Evolutionary conservation across 2,113 vertebrate genomes (phyloP).

Genomic region (Clarias batrachus): DNA sequence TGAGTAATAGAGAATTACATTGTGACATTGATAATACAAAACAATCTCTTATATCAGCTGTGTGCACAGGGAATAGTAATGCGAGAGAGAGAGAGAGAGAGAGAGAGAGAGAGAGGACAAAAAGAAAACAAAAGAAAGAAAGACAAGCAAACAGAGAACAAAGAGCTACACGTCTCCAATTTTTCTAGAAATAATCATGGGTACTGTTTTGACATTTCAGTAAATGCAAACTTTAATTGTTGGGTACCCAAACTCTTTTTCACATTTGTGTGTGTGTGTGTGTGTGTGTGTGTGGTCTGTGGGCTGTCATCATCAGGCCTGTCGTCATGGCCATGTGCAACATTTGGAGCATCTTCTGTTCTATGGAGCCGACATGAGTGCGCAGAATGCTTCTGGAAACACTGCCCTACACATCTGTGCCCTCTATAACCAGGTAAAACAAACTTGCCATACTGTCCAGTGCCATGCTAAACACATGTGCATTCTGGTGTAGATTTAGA

Average conservation of each 20-base stretch:
- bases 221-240: neutral
- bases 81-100: neutral
- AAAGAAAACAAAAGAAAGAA: neutral
- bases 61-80: constrained; percentile 14
- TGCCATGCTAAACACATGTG: neutral
- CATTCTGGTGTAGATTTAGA: too few relatives aligned
- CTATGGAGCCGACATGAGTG: constrained; percentile 89
- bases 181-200: neutral
- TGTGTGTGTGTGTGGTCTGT: constrained; percentile 38
- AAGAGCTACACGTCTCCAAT: neutral
- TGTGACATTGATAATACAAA: constrained; percentile 64
- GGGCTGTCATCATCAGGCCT: constrained; percentile 78
- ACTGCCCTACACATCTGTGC: constrained; percentile 91
- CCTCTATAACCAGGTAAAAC: constrained; percentile 92
- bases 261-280: constrained; percentile 32
- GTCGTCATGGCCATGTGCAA: constrained; percentile 93
- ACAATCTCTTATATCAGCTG: constrained; percentile 53
- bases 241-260: neutral
- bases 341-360: constrained; percentile 96
- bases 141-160: neutral
- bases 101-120: neutral
- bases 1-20: constrained; percentile 55
- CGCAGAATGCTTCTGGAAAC: constrained; percentile 96
- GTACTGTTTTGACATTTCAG: neutral
- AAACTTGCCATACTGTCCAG: neutral